Base-by-base conservation (phyloP, 2,113 vertebrate species). In the Garra rufa region DNA sequence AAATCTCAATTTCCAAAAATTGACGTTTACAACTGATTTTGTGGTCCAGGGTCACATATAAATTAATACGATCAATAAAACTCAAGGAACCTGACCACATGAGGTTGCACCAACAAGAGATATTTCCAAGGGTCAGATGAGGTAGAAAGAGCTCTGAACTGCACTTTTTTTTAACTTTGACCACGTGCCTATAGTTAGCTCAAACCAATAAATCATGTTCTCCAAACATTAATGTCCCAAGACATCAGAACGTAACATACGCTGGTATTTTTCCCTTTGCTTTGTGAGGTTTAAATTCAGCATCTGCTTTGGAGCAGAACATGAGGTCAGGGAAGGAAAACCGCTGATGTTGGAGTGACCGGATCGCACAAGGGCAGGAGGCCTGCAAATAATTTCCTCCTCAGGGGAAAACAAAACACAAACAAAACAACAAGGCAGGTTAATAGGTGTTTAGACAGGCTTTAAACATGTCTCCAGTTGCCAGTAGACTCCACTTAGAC, bases 351-450 rank as follows among this genome's bases (percentile, higher is more conserved):
- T 46, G 88, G 81, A 90, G 87, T 91, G 90, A 88, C 84, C 44
- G 75, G 59, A 83, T 75, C 52, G 69, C 76, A 57, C 2, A 1
- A 78, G 71, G 82, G 79, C 21, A 87, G 85, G 19, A 67, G 69
- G 88, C 81, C 91, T 94, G 92, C 80, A 90, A 90, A 91, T 91
- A 86, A 92, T 93, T 92, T 91, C 86, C 88, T 88, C 84, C 85
- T 74, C 50, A 81, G 79, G 81, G 84, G 83, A 84, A 89, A 91
- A 69, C 86, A 89, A 91, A 91, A 92, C 86, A 90, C 73, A 90
- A 89, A 86, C 89, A 92, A 86, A 91, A 92, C 88, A 93, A 90
- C 88, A 76, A 84, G 59, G 57, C 83, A 84, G 83, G 85, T 79
- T 92, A 90, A 92, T 92, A 89, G 87, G 44, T 88, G 89, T 92